Evolutionary conservation across 2,113 vertebrate species (phyloP).

Genomic region (Indicator indicator): DNA sequence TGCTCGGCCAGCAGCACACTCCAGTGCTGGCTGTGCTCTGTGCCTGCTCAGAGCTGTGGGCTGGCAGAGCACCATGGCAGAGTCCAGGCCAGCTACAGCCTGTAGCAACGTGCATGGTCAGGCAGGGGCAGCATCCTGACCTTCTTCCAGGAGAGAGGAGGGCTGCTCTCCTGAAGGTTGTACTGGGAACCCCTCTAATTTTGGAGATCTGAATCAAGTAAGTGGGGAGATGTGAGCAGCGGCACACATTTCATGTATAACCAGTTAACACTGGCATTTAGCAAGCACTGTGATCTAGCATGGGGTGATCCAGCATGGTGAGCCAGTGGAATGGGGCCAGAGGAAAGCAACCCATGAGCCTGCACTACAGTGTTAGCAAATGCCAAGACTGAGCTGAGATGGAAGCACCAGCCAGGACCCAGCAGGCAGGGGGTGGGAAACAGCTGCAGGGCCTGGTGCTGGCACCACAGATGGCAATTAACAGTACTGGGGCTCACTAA

Average conservation of each 20-base stretch:
- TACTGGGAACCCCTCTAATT: neutral
- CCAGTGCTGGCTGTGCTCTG: neutral
- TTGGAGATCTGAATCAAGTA: neutral
- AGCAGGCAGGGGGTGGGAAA: no score
- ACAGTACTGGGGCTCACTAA: neutral
- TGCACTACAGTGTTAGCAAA: neutral
- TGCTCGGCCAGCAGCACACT: accelerated
- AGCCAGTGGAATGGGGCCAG: neutral
- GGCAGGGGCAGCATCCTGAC: neutral
- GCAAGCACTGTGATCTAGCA: neutral
- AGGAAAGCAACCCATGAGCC: neutral
- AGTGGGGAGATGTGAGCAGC: neutral
- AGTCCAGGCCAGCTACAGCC: neutral
- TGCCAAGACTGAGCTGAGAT: neutral
- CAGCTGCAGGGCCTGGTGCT: neutral
- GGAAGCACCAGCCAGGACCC: neutral
- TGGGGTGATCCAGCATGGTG: neutral
- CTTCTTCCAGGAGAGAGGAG: neutral
- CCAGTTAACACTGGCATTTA: accelerated
- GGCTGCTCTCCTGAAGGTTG: neutral
- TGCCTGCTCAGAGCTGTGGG: accelerated
- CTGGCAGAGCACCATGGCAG: neutral
- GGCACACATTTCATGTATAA: neutral
- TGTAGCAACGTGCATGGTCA: accelerated
- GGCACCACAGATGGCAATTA: neutral